Percentiles rank a stretch among this genome's conserved stretches.
Evolutionary conservation across 2,888 invertebrate genomes (phyloP).

Genomic region (Campopleginae sp.): DNA sequence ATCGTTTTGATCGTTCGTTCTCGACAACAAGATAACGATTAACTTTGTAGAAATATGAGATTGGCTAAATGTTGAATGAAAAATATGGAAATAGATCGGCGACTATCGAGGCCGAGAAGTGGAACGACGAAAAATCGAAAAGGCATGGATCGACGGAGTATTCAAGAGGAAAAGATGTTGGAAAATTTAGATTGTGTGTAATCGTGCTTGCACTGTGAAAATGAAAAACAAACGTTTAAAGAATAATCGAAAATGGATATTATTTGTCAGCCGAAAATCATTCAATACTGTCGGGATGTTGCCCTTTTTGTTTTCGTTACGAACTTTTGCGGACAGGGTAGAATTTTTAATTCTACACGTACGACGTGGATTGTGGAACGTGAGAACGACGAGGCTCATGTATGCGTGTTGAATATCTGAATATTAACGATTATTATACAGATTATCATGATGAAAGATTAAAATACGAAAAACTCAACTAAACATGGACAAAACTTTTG

Average conservation of each 20-base stretch:
- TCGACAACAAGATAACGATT: slow-evolving; percentile 76
- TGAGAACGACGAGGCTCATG: slow-evolving; percentile 39
- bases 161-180: slow-evolving; percentile 49
- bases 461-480: slow-evolving; percentile 42
- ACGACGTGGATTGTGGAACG: slow-evolving; percentile 41
- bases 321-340: slow-evolving; percentile 23
- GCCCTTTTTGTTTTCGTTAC: slow-evolving; percentile 14
- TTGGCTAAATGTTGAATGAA: slow-evolving; percentile 54
- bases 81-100: slow-evolving; percentile 19
- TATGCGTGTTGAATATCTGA: slow-evolving; percentile 65
- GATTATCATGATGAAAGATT: slow-evolving; percentile 58
- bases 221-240: slow-evolving; percentile 37
- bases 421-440: slow-evolving; percentile 67
- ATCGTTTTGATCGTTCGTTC: slow-evolving; percentile 80
- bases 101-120: slow-evolving; percentile 56
- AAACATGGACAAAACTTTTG: slow-evolving; percentile 44
- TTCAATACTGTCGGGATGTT: slow-evolving; percentile 36
- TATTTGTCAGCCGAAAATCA: slow-evolving; percentile 56
- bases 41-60: slow-evolving; percentile 75
- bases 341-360: slow-evolving; percentile 45
- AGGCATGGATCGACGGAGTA: slow-evolving; percentile 29
- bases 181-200: slow-evolving; percentile 57
- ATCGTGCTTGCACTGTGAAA: slow-evolving; percentile 62
- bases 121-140: slow-evolving; percentile 30
- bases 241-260: slow-evolving; percentile 43